A percentile compares a stretch with the other conserved stretches of the same genome.
These are phyloP conservation scores for Orthosia gothica DNA, from an alignment of 2,888 invertebrate species.

Conservation along the genomic window DNA sequence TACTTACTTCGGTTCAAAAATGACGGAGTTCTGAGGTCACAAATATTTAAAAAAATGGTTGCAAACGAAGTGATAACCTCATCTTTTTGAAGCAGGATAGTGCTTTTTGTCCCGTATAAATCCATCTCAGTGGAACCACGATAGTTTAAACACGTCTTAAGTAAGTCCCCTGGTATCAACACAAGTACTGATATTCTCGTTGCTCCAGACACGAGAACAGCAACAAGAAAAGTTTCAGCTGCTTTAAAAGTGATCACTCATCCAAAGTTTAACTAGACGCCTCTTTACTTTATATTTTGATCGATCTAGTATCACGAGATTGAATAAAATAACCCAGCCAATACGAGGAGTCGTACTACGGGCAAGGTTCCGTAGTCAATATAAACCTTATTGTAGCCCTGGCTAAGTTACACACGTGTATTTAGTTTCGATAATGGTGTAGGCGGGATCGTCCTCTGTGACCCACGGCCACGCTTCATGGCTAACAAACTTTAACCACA, in stretches of 20 bases:
- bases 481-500: not conserved
- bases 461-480: not conserved
- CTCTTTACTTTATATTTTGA: slow-evolving; percentile 18
- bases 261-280: slow-evolving; percentile 13
- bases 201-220: not conserved
- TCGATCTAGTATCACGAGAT: slow-evolving; percentile 9
- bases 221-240: not conserved
- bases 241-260: slow-evolving; percentile 9
- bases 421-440: not conserved
- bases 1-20: too few relatives aligned
- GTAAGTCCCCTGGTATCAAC: too few relatives aligned
- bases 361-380: not conserved
- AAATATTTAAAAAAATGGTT: too few relatives aligned
- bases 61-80: too few relatives aligned
- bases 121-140: too few relatives aligned
- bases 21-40: too few relatives aligned
- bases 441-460: not conserved
- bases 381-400: not conserved
- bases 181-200: not conserved
- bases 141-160: too few relatives aligned
- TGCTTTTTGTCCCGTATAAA: too few relatives aligned
- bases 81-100: too few relatives aligned
- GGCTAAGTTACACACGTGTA: not conserved
- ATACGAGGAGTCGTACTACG: not conserved
- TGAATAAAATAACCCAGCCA: slow-evolving; percentile 9